These are phyloP conservation scores for Caenorhabditis doughertyi DNA, from an alignment of 2,888 invertebrate species.

Conservation along the genomic window DNA sequence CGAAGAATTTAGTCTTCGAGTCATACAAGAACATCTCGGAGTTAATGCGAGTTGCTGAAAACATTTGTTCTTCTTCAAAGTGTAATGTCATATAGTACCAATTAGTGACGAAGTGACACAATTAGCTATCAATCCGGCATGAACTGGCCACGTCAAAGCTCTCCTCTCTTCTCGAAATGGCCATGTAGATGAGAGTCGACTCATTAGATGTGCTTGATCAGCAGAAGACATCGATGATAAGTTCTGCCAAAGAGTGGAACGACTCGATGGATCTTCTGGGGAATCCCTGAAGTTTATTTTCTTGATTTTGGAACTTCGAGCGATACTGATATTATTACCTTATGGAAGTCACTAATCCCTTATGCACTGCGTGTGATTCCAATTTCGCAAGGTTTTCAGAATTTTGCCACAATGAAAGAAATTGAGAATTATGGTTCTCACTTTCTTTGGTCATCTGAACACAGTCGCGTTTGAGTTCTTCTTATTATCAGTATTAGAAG, in stretches of 20 bases:
- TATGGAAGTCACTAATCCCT: slow-evolving; percentile 10
- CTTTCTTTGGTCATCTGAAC: slow-evolving; percentile 39
- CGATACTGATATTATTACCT: slow-evolving; percentile 13
- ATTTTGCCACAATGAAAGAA: slow-evolving; percentile 58
- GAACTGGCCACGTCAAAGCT: slow-evolving; percentile 77
- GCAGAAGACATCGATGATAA: slow-evolving; percentile 66
- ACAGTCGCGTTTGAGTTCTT: neutral
- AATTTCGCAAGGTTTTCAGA: slow-evolving; percentile 54
- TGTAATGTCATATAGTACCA: slow-evolving; percentile 55
- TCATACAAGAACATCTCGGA: slow-evolving; percentile 76
- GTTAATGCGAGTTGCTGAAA: slow-evolving; percentile 77
- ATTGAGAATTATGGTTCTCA: slow-evolving; percentile 15
- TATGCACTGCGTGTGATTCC: slow-evolving; percentile 29
- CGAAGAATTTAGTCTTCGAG: slow-evolving; percentile 68
- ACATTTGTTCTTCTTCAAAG: too few relatives aligned
- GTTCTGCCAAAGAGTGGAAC: slow-evolving; percentile 49
- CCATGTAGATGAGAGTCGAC: slow-evolving; percentile 52
- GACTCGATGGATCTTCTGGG: slow-evolving; percentile 5
- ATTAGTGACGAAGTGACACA: slow-evolving; percentile 71
- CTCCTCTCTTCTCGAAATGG: slow-evolving; percentile 63
- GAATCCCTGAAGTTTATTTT: slow-evolving; percentile 21
- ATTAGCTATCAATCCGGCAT: slow-evolving; percentile 72
- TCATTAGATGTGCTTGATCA: slow-evolving; percentile 68
- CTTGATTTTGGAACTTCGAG: neutral
- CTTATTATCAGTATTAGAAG: too few relatives aligned